Conservation (phyloP, 2,797 vertebrate genomes). For the Lutjanus argentimaculatus region DNA sequence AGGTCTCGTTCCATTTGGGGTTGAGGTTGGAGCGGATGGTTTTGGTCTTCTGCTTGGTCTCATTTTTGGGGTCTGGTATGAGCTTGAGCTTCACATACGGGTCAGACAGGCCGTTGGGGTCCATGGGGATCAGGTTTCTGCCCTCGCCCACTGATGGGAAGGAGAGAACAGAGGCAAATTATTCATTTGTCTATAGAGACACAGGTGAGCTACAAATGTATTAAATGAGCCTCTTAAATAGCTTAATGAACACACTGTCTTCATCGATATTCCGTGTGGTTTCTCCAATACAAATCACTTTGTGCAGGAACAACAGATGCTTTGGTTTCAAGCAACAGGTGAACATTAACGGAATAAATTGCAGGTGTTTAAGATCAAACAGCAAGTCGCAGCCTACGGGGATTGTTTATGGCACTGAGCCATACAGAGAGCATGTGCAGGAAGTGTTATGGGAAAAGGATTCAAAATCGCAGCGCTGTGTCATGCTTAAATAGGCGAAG, state of each 20-base stretch:
- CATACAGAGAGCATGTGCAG: conserved; percentile 26
- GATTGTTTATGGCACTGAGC: conserved; percentile 21
- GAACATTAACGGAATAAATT: conserved; percentile 40
- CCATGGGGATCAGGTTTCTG: conserved; percentile 98
- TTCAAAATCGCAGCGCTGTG: conserved; percentile 40
- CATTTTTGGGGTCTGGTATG: conserved; percentile 96
- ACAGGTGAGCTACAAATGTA: background rate
- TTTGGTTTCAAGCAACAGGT: conserved; percentile 33
- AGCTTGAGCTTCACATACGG: conserved; percentile 99
- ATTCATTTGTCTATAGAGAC: background rate
- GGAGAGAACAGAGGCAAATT: conserved; percentile 35
- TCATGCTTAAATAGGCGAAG: conserved; percentile 54
- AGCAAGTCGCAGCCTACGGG: background rate
- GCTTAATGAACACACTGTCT: background rate
- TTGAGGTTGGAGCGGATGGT: conserved; percentile 96
- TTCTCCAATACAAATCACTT: background rate
- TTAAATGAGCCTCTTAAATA: background rate
- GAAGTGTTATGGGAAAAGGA: conserved; percentile 44
- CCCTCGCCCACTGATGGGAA: conserved; percentile 91
- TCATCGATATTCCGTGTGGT: conserved; percentile 4
- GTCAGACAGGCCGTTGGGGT: conserved; percentile 98
- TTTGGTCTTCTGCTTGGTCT: conserved; percentile 99
- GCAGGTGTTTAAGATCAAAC: conserved; percentile 47
- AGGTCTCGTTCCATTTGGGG: conserved; percentile 95
- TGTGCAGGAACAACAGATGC: background rate